phyloP scores from a whole-genome alignment of 2,888 invertebrate species.

The Ornithoptera alexandrae region DNA sequence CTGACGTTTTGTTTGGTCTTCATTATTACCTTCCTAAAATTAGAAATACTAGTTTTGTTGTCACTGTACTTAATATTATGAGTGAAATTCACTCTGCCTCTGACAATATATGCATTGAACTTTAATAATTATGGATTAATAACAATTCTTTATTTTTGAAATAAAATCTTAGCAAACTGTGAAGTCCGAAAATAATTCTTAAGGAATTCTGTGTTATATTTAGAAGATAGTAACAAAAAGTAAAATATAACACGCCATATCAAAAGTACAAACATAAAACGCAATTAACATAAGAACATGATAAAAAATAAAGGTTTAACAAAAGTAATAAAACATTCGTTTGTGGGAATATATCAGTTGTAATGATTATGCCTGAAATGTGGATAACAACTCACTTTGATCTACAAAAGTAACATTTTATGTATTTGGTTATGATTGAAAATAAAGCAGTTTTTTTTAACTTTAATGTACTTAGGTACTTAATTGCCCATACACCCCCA shows the following conservation, averaged over 20 bases:
- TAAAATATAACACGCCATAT: not conserved
- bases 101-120: not conserved
- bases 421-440: constrained; percentile 1
- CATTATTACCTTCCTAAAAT: constrained; percentile 66
- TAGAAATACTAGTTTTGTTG: constrained; percentile 37
- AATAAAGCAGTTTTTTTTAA: constrained; percentile 6
- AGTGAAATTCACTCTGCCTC: not conserved
- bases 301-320: constrained; percentile 44
- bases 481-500: constrained; percentile 80
- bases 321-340: constrained; percentile 52
- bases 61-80: constrained; percentile 8
- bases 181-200: not conserved
- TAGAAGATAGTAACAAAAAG: not conserved
- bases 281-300: constrained; percentile 32
- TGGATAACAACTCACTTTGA: constrained; percentile 22
- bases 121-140: not conserved
- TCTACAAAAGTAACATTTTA: constrained; percentile 7
- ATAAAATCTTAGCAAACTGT: not conserved
- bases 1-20: constrained; percentile 59
- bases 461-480: constrained; percentile 36
- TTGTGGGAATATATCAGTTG: constrained; percentile 78
- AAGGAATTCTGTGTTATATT: not conserved
- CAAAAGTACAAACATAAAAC: not conserved
- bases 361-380: constrained; percentile 34
- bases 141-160: not conserved